phyloP scores from a whole-genome alignment of 2,888 invertebrate species.

The Aspidiotus destructor region DNA sequence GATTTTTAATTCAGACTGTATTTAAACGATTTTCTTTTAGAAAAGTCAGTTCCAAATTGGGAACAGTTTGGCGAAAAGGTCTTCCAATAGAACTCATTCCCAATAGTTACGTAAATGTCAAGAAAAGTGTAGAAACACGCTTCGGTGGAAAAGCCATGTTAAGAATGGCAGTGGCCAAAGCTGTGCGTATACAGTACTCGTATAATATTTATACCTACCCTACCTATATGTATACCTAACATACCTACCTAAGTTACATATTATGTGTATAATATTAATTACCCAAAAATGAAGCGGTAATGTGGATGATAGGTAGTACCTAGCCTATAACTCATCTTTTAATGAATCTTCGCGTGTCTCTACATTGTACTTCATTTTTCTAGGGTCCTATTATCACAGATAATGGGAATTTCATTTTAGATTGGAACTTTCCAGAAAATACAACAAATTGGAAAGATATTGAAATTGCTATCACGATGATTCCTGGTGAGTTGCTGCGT shows the following conservation, averaged over 20 bases:
- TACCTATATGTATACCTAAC: no score
- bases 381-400: constrained; percentile 90
- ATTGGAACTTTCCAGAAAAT: constrained; percentile 71
- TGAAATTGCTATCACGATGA: constrained; percentile 57
- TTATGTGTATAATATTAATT: no score
- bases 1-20: no score
- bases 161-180: constrained; percentile 79
- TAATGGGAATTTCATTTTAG: constrained; percentile 94
- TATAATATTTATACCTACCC: no score
- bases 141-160: constrained; percentile 69
- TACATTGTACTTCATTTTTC: constrained; percentile 28
- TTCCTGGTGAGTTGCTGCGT: constrained; percentile 52
- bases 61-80: constrained; percentile 83
- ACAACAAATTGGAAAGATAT: constrained; percentile 58
- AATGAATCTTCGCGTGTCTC: no score
- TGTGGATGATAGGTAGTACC: no score
- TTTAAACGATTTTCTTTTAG: constrained; percentile 40
- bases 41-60: constrained; percentile 71
- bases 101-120: constrained; percentile 77
- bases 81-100: constrained; percentile 95
- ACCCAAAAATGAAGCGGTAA: no score
- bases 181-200: constrained; percentile 52
- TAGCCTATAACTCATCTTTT: no score
- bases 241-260: no score
- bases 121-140: constrained; percentile 55